Conservation (phyloP, 2,113 vertebrate species). For the Tonatia bakeri region DNA sequence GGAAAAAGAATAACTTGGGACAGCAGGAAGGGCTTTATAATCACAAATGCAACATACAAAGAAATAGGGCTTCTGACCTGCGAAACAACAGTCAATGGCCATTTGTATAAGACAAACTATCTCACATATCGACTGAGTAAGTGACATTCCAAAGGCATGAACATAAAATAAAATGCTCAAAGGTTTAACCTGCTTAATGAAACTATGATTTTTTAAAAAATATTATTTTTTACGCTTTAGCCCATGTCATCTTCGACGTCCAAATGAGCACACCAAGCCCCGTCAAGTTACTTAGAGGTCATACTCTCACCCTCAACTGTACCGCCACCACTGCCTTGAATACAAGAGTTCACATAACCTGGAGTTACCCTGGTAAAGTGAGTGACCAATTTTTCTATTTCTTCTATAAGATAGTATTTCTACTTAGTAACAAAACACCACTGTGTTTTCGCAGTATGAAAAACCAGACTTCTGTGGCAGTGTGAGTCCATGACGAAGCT, state of each 20-base stretch:
- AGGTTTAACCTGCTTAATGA: not conserved
- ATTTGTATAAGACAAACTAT: conserved; percentile 82
- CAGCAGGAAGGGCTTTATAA: conserved; percentile 89
- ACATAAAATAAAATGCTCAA: not conserved
- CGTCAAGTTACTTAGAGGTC: conserved; percentile 84
- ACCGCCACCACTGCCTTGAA: conserved; percentile 89
- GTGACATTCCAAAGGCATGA: not conserved
- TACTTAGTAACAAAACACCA: not conserved
- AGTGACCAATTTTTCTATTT: conserved; percentile 61
- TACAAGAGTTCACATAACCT: conserved; percentile 91
- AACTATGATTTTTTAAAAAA: conserved; percentile 25
- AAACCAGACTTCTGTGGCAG: not conserved
- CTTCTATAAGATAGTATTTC: not conserved
- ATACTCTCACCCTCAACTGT: conserved; percentile 89
- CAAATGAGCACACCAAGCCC: conserved; percentile 85
- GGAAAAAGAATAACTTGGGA: conserved; percentile 91
- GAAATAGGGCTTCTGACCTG: conserved; percentile 91
- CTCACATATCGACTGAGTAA: conserved; percentile 88
- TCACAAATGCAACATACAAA: conserved; percentile 85
- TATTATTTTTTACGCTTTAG: conserved; percentile 70
- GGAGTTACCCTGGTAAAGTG: conserved; percentile 93
- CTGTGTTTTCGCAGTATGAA: conserved; percentile 17
- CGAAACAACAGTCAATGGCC: conserved; percentile 79
- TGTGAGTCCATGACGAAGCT: not conserved
- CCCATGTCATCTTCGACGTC: conserved; percentile 87